A percentile compares a stretch with the other conserved stretches of the same genome.
Evolutionary conservation across 2,113 vertebrate genomes (phyloP).

Genomic region (Phalacrocorax carbo): DNA sequence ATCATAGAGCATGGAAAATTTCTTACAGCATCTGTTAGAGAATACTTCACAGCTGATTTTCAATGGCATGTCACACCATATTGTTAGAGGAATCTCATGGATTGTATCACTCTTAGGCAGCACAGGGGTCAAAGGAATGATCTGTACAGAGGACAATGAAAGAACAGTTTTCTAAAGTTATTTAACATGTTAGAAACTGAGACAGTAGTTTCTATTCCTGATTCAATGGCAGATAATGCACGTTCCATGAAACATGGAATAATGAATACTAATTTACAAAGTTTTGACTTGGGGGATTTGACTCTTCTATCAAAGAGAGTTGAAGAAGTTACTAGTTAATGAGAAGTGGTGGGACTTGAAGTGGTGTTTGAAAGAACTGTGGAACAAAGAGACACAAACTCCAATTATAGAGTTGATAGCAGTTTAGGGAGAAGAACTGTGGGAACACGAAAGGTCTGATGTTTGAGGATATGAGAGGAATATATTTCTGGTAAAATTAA

Average conservation of each 20-base stretch:
- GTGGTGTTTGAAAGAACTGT: slow-evolving; percentile 8
- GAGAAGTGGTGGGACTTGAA: slow-evolving; percentile 39
- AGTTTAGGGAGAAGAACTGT: slow-evolving; percentile 8
- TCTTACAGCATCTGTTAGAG: neutral
- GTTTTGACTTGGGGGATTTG: slow-evolving; percentile 17
- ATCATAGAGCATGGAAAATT: neutral
- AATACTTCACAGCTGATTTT: neutral
- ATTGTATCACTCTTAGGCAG: neutral
- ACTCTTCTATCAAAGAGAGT: slow-evolving; percentile 1
- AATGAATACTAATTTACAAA: slow-evolving; percentile 9
- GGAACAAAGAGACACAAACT: neutral
- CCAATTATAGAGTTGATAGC: neutral
- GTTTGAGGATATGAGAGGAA: slow-evolving; percentile 10
- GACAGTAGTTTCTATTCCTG: neutral
- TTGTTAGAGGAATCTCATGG: neutral
- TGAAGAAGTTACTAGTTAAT: slow-evolving; percentile 18
- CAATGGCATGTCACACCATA: neutral
- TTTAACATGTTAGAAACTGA: neutral
- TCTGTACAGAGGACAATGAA: neutral
- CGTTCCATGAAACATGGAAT: neutral
- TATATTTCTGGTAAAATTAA: slow-evolving; percentile 35
- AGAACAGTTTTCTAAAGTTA: neutral
- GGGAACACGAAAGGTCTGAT: neutral
- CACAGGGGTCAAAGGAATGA: neutral
- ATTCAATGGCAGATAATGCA: neutral